Evolutionary conservation across 1,140 invertebrate species (phyloP), one percentile per base, ranked within the genome.

Genomic region (Drosophila bifasciata): DNA sequence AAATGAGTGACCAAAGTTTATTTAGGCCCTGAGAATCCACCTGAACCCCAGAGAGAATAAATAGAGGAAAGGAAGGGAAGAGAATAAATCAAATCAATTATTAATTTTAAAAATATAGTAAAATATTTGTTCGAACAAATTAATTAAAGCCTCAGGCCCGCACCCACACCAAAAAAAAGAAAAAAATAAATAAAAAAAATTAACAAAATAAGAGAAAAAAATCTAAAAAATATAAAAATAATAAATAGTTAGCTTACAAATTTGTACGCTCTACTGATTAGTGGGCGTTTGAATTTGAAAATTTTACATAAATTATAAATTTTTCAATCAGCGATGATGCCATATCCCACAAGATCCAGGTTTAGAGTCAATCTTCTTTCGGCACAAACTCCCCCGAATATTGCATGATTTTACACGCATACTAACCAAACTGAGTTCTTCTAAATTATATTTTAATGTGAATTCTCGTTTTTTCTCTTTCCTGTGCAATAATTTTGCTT

Each of bases 401-500:
- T 68, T 68, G 79, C 79, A 83, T 84, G 79, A 61, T 32, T 52
- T 61, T 61, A 13, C 36, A 13, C 36, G 15, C 19, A 28, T 51
- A 61, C 49, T 71, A 72, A 72, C 16, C 21, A 15, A 32, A 11
- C 44, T 48, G 19, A 39, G 41, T 36, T 58, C 36, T 53, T 25
- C 19, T 17, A 3, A 19, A 36, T 17, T 7, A 46, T 57, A 28
- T 59, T 53, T 43, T 58, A 52, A 58, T 59, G 23, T 25, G 17
- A 39, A 28, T 32, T 75, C 56, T 67, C 50, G n/a, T 58, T 57
- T 91, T 91, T 0, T 21, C 19, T 21, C 19, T 92, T 92, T 81
- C 91, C 84, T 53, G 19, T 36, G 11, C 32, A 9, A 2, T 28
- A 9, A 28, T 28, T 28, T 28, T 28, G 28, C n/a, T 63, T 46